A percentile compares a stretch with the other conserved stretches of the same genome.
phyloP scores from a whole-genome alignment of 2,113 vertebrate species.

The Narcine bancroftii region DNA sequence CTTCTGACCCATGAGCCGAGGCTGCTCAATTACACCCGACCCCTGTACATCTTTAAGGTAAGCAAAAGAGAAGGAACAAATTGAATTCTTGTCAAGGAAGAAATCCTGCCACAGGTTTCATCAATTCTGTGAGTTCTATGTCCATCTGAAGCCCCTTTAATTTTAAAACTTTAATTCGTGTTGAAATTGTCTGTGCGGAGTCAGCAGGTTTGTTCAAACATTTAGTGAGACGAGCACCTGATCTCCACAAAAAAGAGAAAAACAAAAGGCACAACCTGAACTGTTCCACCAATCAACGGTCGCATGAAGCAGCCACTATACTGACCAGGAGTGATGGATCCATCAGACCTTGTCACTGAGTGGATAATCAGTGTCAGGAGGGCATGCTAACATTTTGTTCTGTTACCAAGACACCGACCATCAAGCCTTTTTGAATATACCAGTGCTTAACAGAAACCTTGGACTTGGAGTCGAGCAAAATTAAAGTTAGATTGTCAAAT shows the following conservation, averaged over 20 bases:
- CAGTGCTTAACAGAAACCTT: neutral
- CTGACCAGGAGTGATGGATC: neutral
- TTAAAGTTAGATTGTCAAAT: neutral
- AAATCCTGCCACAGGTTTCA: neutral
- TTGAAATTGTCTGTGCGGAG: neutral
- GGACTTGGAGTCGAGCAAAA: neutral
- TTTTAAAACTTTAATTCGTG: neutral
- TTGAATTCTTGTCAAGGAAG: neutral
- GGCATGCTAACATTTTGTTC: neutral
- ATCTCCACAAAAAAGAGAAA: neutral
- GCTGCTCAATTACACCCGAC: too few relatives aligned
- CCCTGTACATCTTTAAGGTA: too few relatives aligned
- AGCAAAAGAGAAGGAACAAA: neutral
- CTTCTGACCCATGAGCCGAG: too few relatives aligned
- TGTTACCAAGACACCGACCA: neutral
- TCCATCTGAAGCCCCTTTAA: neutral
- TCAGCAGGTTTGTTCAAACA: neutral
- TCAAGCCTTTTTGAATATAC: neutral
- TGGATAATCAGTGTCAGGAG: neutral
- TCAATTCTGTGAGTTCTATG: neutral
- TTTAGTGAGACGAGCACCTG: neutral
- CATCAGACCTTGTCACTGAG: neutral
- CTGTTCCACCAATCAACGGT: neutral
- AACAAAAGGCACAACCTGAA: neutral
- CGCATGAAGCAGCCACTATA: neutral